Base-by-base conservation (phyloP, 2,113 vertebrate genomes). In the Pterophyllum scalare region DNA sequence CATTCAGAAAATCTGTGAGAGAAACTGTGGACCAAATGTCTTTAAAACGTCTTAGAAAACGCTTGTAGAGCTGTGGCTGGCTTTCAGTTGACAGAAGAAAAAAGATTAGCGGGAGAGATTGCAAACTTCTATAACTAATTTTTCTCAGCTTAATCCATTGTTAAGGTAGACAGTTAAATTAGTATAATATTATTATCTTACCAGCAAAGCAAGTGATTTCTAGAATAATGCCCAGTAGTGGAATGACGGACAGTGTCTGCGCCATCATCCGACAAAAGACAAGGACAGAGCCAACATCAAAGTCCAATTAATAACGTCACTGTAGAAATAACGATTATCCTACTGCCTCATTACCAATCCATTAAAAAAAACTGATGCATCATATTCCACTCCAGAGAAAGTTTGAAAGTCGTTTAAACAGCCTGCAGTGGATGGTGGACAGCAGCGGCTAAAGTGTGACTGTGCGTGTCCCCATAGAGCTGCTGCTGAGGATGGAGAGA, bases 181-280 rank as follows among this genome's bases (percentile, higher is more conserved):
- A 59, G 10, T 35, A 12, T 31, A 10, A 6, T 38, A 22, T 6
- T 7, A n/a, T 84, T 59, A 8, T 78, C 93, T 94, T 94, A 96
- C 96, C 96, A 83, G 86, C 87, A 59, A 92, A 83, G 77, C 77
- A 81, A 46, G 22, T 85, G 80, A 94, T 82, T 82, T 81, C 81
- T 62, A 94, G 61, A 80, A 94, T 59, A 82, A 95, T 56, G n/a
- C 79, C 88, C 60, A 95, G 13, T 35, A 96, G 80, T 70, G 56
- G 84, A 87, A 92, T 74, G 72, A 93, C 15, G 20, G 84, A 89
- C 59, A 88, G 84, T 64, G 70, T 58, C 75, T 80, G 91, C 65
- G 93, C 92, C 96, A 96, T 96, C 79, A 89, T 93, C 91, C 84
- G 62, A 84, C 86, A 86, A 38, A 65, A 79, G 82, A 58, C 67